These are phyloP conservation scores for Drosophila sordidula DNA, from an alignment of 2,888 invertebrate species.

Conservation along the genomic window DNA sequence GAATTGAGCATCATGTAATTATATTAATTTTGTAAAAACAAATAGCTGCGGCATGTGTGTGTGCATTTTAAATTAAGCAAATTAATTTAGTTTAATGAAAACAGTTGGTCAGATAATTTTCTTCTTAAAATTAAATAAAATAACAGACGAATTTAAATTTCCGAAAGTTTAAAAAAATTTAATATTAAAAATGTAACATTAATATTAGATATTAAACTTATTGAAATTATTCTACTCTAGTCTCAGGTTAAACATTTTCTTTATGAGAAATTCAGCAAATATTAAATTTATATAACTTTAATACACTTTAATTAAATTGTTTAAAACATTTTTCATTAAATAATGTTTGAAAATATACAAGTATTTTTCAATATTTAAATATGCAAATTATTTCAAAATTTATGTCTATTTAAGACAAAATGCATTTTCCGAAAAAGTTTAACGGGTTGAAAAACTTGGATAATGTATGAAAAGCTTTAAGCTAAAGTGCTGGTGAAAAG, in stretches of 20 bases:
- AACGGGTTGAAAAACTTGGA: not conserved
- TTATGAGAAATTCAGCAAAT: not conserved
- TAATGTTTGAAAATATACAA: too few species aligned
- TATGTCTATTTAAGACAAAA: too few species aligned
- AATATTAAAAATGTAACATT: too few species aligned
- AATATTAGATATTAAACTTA: too few species aligned
- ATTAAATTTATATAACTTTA: not conserved
- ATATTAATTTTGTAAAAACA: constrained; percentile 26
- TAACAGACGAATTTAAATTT: too few species aligned
- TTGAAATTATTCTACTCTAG: too few species aligned
- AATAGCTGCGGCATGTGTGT: not conserved
- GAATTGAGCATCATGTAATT: constrained; percentile 33
- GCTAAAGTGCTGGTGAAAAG: not conserved
- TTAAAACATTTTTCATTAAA: too few species aligned
- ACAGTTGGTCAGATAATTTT: not conserved
- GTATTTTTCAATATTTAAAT: not conserved
- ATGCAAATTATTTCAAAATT: not conserved
- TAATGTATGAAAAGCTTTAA: constrained; percentile 5
- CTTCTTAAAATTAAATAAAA: not conserved
- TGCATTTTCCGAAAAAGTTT: not conserved
- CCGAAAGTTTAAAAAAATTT: too few species aligned
- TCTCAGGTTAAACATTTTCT: too few species aligned
- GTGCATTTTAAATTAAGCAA: constrained; percentile 1
- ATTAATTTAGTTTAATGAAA: not conserved
- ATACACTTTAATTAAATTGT: not conserved